Conservation (phyloP, 2,888 invertebrate species). For the Tromatobia lineatoria region DNA sequence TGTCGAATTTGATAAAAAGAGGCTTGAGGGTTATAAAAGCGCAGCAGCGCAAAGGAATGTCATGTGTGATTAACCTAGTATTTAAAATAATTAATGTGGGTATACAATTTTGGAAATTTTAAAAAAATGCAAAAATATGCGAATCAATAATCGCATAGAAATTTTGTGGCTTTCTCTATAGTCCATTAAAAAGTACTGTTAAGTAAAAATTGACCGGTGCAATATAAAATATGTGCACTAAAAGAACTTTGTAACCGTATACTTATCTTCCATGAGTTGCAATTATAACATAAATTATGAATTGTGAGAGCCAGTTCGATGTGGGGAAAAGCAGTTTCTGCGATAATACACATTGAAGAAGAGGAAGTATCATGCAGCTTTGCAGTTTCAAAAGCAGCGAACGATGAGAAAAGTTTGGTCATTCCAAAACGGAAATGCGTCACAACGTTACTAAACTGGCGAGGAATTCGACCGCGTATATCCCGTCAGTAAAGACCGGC, state of each 20-base stretch:
- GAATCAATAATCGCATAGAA: not conserved
- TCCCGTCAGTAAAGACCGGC: not conserved
- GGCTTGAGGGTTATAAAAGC: no score
- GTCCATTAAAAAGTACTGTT: no score
- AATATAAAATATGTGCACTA: not conserved
- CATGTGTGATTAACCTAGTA: no score
- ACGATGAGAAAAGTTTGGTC: constrained; percentile 10
- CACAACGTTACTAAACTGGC: not conserved
- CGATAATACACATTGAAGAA: not conserved
- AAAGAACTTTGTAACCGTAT: not conserved
- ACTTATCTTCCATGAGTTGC: not conserved
- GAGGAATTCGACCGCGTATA: constrained; percentile 40
- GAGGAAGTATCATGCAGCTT: not conserved
- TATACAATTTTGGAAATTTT: not conserved
- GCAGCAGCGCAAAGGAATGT: no score
- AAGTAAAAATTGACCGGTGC: no score
- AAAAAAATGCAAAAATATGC: not conserved
- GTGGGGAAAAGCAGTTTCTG: not conserved
- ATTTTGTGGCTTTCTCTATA: no score
- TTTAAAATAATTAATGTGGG: no score
- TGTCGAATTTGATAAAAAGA: no score
- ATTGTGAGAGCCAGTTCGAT: not conserved
- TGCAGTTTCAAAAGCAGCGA: not conserved
- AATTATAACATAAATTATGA: not conserved
- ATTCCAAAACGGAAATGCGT: not conserved